Evolutionary conservation across 2,113 vertebrate genomes (phyloP), one percentile per base, ranked within the genome.

Genomic region (Pollimyrus isidori): DNA sequence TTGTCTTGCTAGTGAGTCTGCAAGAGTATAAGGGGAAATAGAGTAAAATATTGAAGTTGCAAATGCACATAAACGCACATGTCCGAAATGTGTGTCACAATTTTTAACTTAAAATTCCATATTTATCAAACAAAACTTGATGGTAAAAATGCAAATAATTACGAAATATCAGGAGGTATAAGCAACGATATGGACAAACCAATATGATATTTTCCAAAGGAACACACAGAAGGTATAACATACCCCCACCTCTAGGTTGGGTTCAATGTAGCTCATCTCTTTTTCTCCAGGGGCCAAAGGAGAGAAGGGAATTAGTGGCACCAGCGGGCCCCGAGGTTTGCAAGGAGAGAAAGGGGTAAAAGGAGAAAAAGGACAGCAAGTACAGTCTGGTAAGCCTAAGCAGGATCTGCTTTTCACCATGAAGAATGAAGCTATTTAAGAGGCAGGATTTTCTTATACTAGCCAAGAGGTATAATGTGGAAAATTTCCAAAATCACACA

Each of bases 281-380:
- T n/a, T 76, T 65, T 52, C 13, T 49, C 46, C 46, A 88, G 87
- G 87, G 65, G 65, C n/a, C 65, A 35, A 15, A 50, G 87, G 89
- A 46, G 35, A 35, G 17, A 65, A 11, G n/a, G 87, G 87, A 26
- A 26, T 17, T 3, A 30, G 2, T 26, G 89, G 86, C 39, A 62
- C 15, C n/a, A 45, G 11, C 26, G 89, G 89, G 4, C 7, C 2
- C 13, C 50, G 1, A 48, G 89, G 89, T 42, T 21, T 58, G 1
- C 50, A 39, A 50, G 92, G 91, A 13, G 17, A n/a, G n/a, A 89
- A 91, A 5, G 90, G 88, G 1, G 80, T 0, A 4, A 76, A 48
- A 50, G 92, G 91, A 13, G 11, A 52, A 15, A 89, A 91, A 5
- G 90, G 88, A 2, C 80, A 88, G 39, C 89, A 21, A 15, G 92